Conservation (phyloP, 2,113 vertebrate species). For the Mesocricetus auratus region DNA sequence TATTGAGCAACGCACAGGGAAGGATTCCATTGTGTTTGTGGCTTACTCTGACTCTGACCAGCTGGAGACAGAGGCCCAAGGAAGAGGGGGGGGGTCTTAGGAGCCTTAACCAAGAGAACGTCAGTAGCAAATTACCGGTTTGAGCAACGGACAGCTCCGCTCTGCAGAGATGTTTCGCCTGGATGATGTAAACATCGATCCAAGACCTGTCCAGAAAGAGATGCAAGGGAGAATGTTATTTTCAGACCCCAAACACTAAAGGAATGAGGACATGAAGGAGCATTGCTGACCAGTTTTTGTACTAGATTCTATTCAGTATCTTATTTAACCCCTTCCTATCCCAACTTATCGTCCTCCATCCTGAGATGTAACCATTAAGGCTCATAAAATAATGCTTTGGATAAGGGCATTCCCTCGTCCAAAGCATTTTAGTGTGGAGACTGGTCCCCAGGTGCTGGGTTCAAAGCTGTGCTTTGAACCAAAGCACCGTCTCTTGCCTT, state of each 20-base stretch:
- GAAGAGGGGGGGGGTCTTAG: neutral
- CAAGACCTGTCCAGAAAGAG: neutral
- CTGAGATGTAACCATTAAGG: neutral
- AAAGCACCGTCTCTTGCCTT: neutral
- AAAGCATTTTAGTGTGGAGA: neutral
- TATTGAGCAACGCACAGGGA: slow-evolving; percentile 39
- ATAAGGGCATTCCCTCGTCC: neutral
- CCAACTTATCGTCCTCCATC: neutral
- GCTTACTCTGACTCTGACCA: slow-evolving; percentile 8
- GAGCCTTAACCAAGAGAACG: neutral
- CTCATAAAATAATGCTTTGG: neutral
- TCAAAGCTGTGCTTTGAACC: neutral
- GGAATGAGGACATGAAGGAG: neutral
- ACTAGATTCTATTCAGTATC: neutral
- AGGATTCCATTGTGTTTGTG: neutral
- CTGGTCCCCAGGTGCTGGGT: neutral
- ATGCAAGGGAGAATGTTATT: neutral
- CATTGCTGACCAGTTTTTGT: neutral
- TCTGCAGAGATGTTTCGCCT: neutral
- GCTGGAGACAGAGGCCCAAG: slow-evolving; percentile 21
- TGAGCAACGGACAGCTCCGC: neutral
- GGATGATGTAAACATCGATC: neutral
- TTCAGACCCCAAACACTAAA: neutral
- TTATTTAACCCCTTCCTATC: neutral
- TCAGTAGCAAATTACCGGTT: neutral